Evolutionary conservation across 2,797 vertebrate species (phyloP).

Genomic region (Notolabrus celidotus): DNA sequence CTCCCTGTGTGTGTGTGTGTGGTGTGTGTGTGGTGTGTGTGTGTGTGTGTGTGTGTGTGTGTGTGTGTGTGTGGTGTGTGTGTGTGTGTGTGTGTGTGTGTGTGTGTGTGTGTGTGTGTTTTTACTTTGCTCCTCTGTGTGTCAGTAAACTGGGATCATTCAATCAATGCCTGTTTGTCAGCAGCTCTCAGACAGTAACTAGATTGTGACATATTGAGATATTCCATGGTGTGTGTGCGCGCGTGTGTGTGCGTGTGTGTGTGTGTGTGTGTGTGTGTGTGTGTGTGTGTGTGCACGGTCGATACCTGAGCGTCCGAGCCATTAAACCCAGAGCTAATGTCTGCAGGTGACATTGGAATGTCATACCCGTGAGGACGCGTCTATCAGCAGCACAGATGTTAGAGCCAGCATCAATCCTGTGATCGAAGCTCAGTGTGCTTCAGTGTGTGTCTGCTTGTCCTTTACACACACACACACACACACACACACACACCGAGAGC

Average conservation of each 20-base stretch:
- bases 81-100: too few species aligned
- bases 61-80: too few species aligned
- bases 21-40: conserved; percentile 7
- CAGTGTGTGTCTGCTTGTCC: conserved; percentile 31
- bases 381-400: neutral
- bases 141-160: conserved; percentile 58
- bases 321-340: conserved; percentile 49
- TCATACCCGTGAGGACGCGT: conserved; percentile 43
- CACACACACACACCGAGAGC: neutral
- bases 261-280: too few species aligned
- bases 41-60: too few species aligned
- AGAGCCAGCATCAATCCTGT: conserved; percentile 14
- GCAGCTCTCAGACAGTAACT: conserved; percentile 63
- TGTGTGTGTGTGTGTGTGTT: too few species aligned
- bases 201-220: conserved; percentile 75
- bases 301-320: conserved; percentile 53
- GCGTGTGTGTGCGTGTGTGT: too few species aligned
- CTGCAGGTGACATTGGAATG: conserved; percentile 66
- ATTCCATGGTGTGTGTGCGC: too few species aligned
- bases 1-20: conserved; percentile 4
- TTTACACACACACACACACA: conserved; percentile 15
- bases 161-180: conserved; percentile 71
- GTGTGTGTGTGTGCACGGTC: conserved; percentile 60
- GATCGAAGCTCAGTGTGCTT: conserved; percentile 31
- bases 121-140: too few species aligned